Evolutionary conservation across 2,888 invertebrate genomes (phyloP).

Genomic region (Myopa tessellatipennis): DNA sequence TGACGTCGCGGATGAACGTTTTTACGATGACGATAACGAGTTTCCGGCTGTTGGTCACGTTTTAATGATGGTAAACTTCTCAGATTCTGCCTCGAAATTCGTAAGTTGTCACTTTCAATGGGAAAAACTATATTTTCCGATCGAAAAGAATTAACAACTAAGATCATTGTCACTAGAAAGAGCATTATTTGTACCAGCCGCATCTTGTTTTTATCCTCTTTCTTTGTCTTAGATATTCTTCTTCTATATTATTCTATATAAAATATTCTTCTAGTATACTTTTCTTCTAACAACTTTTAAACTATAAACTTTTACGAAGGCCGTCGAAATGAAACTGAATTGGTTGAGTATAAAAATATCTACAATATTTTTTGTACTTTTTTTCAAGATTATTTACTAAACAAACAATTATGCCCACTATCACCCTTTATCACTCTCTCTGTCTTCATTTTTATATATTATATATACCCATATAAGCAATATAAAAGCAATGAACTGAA

Average conservation of each 20-base stretch:
- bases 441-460: no score
- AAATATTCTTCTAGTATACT: no score
- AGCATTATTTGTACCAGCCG: neutral
- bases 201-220: neutral
- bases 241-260: no score
- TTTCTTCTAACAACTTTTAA: neutral
- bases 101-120: no score
- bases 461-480: no score
- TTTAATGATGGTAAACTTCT: neutral
- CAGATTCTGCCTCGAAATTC: neutral
- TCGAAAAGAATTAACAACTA: neutral
- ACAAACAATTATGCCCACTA: no score
- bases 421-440: no score
- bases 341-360: neutral
- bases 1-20: neutral
- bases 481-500: no score
- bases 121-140: neutral
- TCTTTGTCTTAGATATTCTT: no score
- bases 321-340: neutral
- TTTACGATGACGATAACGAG: no score
- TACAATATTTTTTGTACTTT: no score
- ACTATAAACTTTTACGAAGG: neutral
- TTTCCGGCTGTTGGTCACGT: neutral
- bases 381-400: no score
- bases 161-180: neutral